Base-by-base conservation (phyloP, 2,113 vertebrate species). In the Paradoxurus hermaphroditus region DNA sequence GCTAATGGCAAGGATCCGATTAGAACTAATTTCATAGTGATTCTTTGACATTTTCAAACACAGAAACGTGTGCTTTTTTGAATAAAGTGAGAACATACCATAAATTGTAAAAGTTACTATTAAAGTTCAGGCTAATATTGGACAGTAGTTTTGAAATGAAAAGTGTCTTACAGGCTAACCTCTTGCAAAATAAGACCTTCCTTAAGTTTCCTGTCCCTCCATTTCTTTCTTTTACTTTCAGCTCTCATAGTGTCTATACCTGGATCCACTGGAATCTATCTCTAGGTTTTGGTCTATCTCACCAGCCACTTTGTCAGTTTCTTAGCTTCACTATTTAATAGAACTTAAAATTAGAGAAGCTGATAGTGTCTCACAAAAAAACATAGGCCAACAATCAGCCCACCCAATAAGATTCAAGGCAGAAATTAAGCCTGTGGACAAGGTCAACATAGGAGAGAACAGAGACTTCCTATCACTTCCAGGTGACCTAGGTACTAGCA, bases 1-100 rank as follows among this genome's bases (percentile, higher is more conserved):
- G 95, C 94, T 98, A 97, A 96, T 97, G 96, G 96, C 92, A 97
- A 97, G 92, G 92, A 98, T 98, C 84, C 4, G 96, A 97, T 98
- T 97, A 96, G 96, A 97, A 97, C 95, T 97, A 96, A 97, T 98
- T 97, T 98, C 94, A 91, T 85, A 97, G 95, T 90, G 95, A 92
- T 97, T 97, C 96, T 92, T 91, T 97, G 97, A 97, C 97, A 98
- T 98, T 98, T 98, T 97, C 95, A 97, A 98, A 95, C 9, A 49
- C 65, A 96, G 94, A 97, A 98, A 97, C 96, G 82, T 96, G 88
- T 97, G 96, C 90, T 97, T 97, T 97, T 98, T 56, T 94, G 92
- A 98, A 85, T 95, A 97, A 96, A 98, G 89, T 96, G 78, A 97
- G 96, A 87, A 65, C 65, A 87, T 90, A 88, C 92, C 91, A 96